Percentiles rank a stretch among this genome's conserved stretches.
Conservation (phyloP, 2,113 vertebrate genomes). For the Corythoichthys haematopterus region DNA sequence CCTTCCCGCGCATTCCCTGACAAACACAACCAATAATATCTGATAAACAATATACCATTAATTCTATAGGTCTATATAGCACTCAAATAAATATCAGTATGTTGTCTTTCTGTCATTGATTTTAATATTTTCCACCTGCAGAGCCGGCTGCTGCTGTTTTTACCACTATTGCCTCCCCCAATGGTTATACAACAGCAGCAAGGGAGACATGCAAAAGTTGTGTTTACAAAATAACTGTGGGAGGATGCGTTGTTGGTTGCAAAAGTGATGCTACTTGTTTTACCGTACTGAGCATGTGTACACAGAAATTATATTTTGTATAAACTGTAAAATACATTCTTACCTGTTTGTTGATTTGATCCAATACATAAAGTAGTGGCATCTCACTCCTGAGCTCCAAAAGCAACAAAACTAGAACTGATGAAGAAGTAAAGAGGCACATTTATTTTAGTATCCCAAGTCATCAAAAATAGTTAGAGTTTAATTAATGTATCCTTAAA, state of each 20-base stretch:
- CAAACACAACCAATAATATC: not conserved
- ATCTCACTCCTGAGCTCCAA: conserved; percentile 78
- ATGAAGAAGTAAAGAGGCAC: conserved; percentile 15
- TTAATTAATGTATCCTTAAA: not conserved
- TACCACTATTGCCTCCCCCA: conserved; percentile 24
- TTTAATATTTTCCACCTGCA: conserved; percentile 32
- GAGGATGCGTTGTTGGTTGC: conserved; percentile 18
- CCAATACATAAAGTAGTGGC: conserved; percentile 73
- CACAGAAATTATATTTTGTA: conserved; percentile 1
- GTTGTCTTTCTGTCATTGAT: conserved; percentile 29
- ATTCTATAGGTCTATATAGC: not conserved
- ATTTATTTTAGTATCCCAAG: conserved; percentile 5
- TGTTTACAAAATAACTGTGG: conserved; percentile 44
- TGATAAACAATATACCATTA: not conserved
- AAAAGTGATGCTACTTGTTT: conserved; percentile 29
- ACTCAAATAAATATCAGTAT: not conserved
- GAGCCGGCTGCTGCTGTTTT: conserved; percentile 25
- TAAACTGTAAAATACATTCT: conserved; percentile 39
- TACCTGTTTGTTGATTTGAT: conserved; percentile 83
- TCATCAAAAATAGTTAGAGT: not conserved
- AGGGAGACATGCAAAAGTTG: conserved; percentile 8
- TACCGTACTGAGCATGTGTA: conserved; percentile 11
- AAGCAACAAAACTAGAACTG: conserved; percentile 83
- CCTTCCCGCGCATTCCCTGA: no score
- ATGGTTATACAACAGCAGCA: conserved; percentile 37